A percentile compares a stretch with the other conserved stretches of the same genome.
Conservation (phyloP, 2,888 invertebrate genomes). For the Phasia obesa region DNA sequence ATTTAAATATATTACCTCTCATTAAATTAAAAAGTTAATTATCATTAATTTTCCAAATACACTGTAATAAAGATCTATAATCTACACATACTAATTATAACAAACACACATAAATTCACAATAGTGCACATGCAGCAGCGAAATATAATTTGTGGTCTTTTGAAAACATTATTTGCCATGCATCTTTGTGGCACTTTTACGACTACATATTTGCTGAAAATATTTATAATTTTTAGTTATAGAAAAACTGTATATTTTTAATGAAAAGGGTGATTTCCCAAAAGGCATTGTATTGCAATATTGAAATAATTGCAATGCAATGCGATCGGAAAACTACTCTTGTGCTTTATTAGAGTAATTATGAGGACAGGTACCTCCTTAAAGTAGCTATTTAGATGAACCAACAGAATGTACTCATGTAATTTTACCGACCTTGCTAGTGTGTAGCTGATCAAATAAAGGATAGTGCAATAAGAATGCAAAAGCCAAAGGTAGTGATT, state of each 20-base stretch:
- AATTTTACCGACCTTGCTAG: too few species aligned
- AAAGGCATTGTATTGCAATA: background rate
- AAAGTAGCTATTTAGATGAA: too few species aligned
- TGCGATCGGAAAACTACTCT: too few species aligned
- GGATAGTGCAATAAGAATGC: too few species aligned
- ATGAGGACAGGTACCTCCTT: too few species aligned
- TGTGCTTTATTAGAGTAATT: too few species aligned
- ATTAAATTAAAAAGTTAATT: too few species aligned
- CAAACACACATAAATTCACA: background rate
- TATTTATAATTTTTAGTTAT: conserved; percentile 12
- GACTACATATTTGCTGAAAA: conserved; percentile 26
- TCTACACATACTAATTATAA: conserved; percentile 34
- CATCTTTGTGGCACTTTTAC: conserved; percentile 36
- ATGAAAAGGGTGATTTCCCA: conserved; percentile 10
- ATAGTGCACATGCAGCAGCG: background rate
- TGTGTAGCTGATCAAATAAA: too few species aligned
- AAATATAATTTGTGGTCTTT: conserved; percentile 47
- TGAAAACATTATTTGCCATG: conserved; percentile 35
- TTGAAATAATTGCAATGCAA: too few species aligned
- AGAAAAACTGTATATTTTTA: background rate
- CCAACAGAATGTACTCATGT: too few species aligned
- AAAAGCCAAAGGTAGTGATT: too few species aligned
- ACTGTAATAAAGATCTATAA: conserved; percentile 9
- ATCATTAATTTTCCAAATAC: background rate
- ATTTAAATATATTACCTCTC: background rate